Evolutionary conservation across 2,888 invertebrate species (phyloP).

Genomic region (Aspidiotus rigidus): DNA sequence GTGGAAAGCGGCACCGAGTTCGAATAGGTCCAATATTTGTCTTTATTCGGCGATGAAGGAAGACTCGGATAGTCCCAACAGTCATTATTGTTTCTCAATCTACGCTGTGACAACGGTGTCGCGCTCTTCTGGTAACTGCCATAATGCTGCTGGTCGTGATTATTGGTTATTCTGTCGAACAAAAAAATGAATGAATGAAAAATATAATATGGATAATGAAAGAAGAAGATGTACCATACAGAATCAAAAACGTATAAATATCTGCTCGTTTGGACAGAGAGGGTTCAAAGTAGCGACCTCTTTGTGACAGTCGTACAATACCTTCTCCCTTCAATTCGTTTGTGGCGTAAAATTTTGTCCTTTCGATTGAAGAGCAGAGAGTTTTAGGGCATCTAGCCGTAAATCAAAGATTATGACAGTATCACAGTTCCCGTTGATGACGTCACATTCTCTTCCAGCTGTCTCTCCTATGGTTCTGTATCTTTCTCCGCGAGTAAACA

Average conservation of each 20-base stretch:
- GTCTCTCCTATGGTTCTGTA: no score
- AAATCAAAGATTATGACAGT: no score
- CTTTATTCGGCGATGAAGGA: constrained; percentile 54
- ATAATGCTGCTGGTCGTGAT: neutral
- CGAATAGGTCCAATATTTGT: constrained; percentile 32
- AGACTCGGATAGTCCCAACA: constrained; percentile 51
- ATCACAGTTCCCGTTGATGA: no score
- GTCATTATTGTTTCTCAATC: constrained; percentile 10
- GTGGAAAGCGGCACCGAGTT: neutral
- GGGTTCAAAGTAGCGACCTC: no score
- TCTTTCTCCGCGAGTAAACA: no score
- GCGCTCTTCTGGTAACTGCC: constrained; percentile 7
- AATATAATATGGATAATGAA: constrained; percentile 1
- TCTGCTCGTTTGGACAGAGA: neutral
- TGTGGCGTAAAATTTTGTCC: no score
- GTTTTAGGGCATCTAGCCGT: no score
- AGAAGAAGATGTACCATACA: neutral
- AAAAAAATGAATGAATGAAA: neutral
- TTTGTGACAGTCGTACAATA: no score
- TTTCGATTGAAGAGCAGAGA: no score
- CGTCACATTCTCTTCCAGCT: no score
- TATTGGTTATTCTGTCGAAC: constrained; percentile 8
- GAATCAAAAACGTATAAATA: neutral
- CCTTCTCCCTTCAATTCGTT: no score
- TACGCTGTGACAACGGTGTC: constrained; percentile 39